Evolutionary conservation across 1,140 invertebrate genomes (phyloP).

Genomic region (Pseudomyrmex pallidus): DNA sequence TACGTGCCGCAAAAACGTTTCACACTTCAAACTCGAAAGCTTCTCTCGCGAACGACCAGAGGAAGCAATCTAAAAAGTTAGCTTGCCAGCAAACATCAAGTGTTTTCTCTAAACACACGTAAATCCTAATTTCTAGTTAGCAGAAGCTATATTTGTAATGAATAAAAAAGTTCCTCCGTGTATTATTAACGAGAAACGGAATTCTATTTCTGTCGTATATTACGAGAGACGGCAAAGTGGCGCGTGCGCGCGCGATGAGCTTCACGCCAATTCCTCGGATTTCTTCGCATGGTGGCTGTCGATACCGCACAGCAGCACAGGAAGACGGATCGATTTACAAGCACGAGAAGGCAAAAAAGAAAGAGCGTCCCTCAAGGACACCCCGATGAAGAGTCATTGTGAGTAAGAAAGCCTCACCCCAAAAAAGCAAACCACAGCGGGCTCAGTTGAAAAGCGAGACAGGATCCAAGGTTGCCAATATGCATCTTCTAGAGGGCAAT

Average conservation of each 20-base stretch:
- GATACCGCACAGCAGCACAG: background rate
- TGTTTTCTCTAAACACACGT: slow-evolving; percentile 12
- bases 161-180: background rate
- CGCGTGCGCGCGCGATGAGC: background rate
- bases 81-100: slow-evolving; percentile 9
- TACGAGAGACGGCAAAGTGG: background rate
- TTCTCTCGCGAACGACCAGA: background rate
- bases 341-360: background rate
- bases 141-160: slow-evolving; percentile 9
- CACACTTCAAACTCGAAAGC: background rate
- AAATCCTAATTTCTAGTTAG: slow-evolving; percentile 37
- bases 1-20: background rate
- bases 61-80: slow-evolving; percentile 25
- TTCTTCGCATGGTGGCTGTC: slow-evolving; percentile 13
- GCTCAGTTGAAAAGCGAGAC: slow-evolving; percentile 81
- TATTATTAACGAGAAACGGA: background rate
- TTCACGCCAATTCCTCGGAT: slow-evolving; percentile 3
- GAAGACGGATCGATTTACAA: slow-evolving; percentile 16
- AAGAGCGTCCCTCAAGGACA: background rate
- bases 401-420: slow-evolving; percentile 64
- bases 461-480: slow-evolving; percentile 84
- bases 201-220: slow-evolving; percentile 11
- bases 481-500: slow-evolving; percentile 74
- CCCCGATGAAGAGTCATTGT: slow-evolving; percentile 26
- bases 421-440: slow-evolving; percentile 78